Evolutionary conservation across 1,140 invertebrate genomes (phyloP).

Genomic region (Eupristina koningsbergeri): DNA sequence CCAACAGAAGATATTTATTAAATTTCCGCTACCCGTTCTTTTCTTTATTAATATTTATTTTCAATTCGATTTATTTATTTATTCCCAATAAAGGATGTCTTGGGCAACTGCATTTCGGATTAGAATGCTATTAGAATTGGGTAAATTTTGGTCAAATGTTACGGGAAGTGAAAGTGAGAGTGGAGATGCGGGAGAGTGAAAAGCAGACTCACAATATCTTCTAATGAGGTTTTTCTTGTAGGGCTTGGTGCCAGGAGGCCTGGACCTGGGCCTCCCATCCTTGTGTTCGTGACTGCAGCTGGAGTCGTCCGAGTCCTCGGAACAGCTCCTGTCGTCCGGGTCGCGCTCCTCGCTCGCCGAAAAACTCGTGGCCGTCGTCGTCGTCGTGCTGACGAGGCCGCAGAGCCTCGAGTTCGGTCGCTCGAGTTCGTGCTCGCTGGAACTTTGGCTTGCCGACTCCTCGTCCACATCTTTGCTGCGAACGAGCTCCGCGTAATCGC

Average conservation of each 20-base stretch:
- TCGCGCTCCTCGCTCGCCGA: constrained; percentile 67
- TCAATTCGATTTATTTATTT: too few relatives aligned
- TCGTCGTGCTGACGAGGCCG: constrained; percentile 52
- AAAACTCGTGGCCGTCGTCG: constrained; percentile 58
- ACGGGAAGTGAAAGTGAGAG: not conserved
- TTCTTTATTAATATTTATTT: not conserved
- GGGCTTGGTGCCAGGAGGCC: constrained; percentile 78
- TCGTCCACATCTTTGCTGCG: constrained; percentile 51
- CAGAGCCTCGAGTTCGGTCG: constrained; percentile 58
- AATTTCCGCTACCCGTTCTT: not conserved
- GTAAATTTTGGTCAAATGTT: not conserved
- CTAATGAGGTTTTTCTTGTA: constrained; percentile 92
- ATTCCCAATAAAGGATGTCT: too few relatives aligned
- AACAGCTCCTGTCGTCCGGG: constrained; percentile 74
- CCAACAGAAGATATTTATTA: too few relatives aligned
- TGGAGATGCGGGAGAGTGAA: not conserved
- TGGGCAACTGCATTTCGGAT: too few relatives aligned
- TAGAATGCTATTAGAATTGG: not conserved
- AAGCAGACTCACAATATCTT: constrained; percentile 85
- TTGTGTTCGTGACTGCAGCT: constrained; percentile 73
- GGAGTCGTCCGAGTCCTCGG: constrained; percentile 84
- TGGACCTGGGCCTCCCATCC: constrained; percentile 63
- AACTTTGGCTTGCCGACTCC: constrained; percentile 52
- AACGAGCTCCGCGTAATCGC: constrained; percentile 65
- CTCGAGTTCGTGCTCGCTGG: constrained; percentile 47